Conservation (phyloP, 1,140 invertebrate genomes). For the Harpegnathos saltator region DNA sequence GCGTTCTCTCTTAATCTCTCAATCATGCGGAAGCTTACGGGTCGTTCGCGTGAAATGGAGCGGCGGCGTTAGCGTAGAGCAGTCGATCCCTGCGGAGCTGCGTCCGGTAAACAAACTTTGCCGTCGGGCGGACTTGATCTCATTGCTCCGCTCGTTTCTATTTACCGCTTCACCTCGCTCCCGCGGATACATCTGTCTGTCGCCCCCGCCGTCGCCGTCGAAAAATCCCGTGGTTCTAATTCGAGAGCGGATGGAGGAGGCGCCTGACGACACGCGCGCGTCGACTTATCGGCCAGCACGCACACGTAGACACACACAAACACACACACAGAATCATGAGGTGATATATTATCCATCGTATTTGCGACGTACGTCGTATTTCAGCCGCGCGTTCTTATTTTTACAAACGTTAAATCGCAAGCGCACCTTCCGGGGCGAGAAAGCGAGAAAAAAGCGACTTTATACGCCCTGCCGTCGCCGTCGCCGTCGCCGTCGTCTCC, state of each 20-base stretch:
- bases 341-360: slow-evolving; percentile 10
- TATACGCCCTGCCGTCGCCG: too few relatives aligned
- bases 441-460: neutral
- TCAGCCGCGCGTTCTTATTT: slow-evolving; percentile 16
- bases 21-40: slow-evolving; percentile 50
- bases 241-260: neutral
- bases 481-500: too few relatives aligned
- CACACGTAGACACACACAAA: neutral
- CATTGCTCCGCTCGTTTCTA: neutral
- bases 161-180: neutral
- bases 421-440: neutral
- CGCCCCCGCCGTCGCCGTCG: too few relatives aligned
- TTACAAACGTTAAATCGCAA: slow-evolving; percentile 46
- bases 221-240: neutral
- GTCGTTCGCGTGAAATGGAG: slow-evolving; percentile 40
- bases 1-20: slow-evolving; percentile 52
- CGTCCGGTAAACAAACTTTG: slow-evolving; percentile 9
- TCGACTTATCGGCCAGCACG: slow-evolving; percentile 9
- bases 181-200: neutral
- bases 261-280: neutral
- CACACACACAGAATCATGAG: neutral
- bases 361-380: slow-evolving; percentile 13
- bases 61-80: slow-evolving; percentile 33
- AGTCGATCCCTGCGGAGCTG: neutral
- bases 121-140: neutral